Percentiles rank a stretch among this genome's conserved stretches.
Conservation (phyloP, 2,888 invertebrate genomes). For the Autographa pulchrina region DNA sequence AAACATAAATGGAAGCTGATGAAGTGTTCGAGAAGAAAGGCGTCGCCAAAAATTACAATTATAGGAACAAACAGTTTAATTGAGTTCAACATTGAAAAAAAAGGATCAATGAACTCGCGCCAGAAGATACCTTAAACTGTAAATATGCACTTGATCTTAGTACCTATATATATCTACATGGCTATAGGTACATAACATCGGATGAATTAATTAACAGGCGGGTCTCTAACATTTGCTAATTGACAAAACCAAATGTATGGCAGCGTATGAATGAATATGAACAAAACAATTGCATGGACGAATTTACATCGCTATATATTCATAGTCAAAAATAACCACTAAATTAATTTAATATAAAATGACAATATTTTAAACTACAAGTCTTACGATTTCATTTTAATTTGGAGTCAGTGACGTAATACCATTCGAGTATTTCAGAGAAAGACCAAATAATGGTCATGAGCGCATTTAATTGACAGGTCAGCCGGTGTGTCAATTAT, state of each 20-base stretch:
- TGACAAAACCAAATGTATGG: constrained; percentile 11
- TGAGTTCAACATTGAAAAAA: neutral
- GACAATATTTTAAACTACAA: neutral
- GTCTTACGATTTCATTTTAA: neutral
- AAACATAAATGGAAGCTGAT: neutral
- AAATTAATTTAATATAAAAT: too few species aligned
- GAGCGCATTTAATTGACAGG: constrained; percentile 83
- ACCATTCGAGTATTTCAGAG: constrained; percentile 45
- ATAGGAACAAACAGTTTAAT: neutral
- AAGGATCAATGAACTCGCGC: neutral
- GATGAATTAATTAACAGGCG: constrained; percentile 33
- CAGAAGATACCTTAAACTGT: neutral
- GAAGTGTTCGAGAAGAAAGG: neutral
- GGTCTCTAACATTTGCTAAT: constrained; percentile 13
- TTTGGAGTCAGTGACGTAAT: constrained; percentile 8
- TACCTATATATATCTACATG: neutral
- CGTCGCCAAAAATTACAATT: neutral
- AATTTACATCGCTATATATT: neutral
- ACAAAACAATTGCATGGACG: neutral
- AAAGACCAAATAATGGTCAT: constrained; percentile 65
- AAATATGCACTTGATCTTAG: neutral
- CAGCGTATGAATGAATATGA: constrained; percentile 2
- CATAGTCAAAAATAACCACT: neutral
- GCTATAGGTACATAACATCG: constrained; percentile 10
- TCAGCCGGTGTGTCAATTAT: constrained; percentile 88